Percentiles rank a stretch among this genome's conserved stretches.
These are phyloP conservation scores for Homalodisca vitripennis DNA, from an alignment of 1,140 invertebrate genomes.

Conservation along the genomic window DNA sequence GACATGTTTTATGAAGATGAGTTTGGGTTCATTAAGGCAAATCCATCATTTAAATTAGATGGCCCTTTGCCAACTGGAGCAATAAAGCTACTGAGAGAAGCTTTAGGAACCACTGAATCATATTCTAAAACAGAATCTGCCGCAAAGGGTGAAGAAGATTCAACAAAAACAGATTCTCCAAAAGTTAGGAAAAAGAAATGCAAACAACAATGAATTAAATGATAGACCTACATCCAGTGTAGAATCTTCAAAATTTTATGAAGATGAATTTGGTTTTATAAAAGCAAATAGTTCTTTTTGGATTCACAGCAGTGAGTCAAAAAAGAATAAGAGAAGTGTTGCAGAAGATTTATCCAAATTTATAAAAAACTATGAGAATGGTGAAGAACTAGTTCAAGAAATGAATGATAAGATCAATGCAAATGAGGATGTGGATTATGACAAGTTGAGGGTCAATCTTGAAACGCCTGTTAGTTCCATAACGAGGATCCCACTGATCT, in stretches of 20 bases:
- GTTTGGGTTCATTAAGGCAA: not conserved
- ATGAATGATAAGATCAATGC: not conserved
- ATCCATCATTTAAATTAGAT: not conserved
- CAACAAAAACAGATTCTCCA: too few relatives aligned
- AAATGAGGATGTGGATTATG: not conserved
- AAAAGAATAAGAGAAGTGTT: not conserved
- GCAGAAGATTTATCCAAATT: not conserved
- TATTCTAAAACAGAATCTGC: too few relatives aligned
- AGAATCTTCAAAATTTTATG: too few relatives aligned
- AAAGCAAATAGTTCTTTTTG: not conserved
- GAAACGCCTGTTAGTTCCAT: not conserved
- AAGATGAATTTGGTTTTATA: too few relatives aligned
- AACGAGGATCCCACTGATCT: not conserved
- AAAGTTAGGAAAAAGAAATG: too few relatives aligned
- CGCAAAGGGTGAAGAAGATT: too few relatives aligned
- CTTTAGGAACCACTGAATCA: too few relatives aligned
- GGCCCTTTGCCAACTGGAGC: not conserved
- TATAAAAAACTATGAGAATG: not conserved
- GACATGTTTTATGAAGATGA: constrained; percentile 12
- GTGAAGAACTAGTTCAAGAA: not conserved
- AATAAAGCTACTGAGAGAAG: not conserved
- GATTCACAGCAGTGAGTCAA: not conserved
- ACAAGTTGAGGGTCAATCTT: not conserved
- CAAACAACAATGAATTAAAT: too few relatives aligned
- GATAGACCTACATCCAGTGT: too few relatives aligned